Conservation (phyloP, 1,140 invertebrate species). For the Drosophila nigrodunni region DNA sequence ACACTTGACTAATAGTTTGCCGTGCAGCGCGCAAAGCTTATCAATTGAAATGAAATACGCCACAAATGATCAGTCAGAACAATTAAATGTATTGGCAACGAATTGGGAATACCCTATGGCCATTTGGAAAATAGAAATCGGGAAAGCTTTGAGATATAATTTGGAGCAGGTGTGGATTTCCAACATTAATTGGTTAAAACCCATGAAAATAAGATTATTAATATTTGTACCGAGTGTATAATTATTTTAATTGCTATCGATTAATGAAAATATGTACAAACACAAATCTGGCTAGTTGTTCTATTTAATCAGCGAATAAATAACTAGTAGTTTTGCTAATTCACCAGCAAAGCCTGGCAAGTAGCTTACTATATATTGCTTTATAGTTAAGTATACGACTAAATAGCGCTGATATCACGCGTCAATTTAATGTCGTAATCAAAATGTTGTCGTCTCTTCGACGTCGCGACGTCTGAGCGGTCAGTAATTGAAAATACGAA, state of each 20-base stretch:
- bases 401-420: constrained; percentile 20
- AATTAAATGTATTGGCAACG: constrained; percentile 19
- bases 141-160: neutral
- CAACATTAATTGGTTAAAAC: too few species aligned
- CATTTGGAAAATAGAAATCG: neutral
- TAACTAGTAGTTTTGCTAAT: too few species aligned
- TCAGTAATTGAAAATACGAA: constrained; percentile 61
- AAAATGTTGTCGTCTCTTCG: constrained; percentile 47
- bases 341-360: too few species aligned
- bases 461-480: constrained; percentile 65
- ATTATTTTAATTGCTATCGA: too few species aligned
- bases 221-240: too few species aligned
- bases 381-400: neutral
- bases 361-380: too few species aligned
- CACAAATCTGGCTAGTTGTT: too few species aligned
- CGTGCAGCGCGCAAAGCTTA: constrained; percentile 65
- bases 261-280: too few species aligned
- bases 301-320: too few species aligned
- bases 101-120: constrained; percentile 42
- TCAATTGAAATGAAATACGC: constrained; percentile 78
- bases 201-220: too few species aligned
- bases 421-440: constrained; percentile 56
- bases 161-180: too few species aligned
- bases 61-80: constrained; percentile 28
- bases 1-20: constrained; percentile 76